Percentiles rank a stretch among this genome's conserved stretches.
These are phyloP conservation scores for Halisarca cf. caerulea DNA, from an alignment of 37 sponge, comb jelly and placozoan genomes.

Conservation along the genomic window DNA sequence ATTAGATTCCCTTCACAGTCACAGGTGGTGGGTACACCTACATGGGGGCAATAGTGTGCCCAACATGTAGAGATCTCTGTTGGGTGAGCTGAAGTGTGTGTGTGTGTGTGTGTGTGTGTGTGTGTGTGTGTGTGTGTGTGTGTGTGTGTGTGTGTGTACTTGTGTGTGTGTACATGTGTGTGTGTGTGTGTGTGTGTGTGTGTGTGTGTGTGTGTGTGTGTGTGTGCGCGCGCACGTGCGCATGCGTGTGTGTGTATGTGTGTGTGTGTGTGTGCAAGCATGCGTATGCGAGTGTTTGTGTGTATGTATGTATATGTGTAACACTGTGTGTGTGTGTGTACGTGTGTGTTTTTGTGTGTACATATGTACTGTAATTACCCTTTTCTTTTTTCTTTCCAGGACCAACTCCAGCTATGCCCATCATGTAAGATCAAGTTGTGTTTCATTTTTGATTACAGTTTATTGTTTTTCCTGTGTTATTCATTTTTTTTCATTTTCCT, in stretches of 20 bases:
- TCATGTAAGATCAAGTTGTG: background rate
- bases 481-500: too few species aligned
- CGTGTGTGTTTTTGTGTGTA: background rate
- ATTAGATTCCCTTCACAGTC: too few species aligned
- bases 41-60: conserved; percentile 62
- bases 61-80: too few species aligned
- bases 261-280: conserved; percentile 41
- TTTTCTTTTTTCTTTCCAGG: too few species aligned
- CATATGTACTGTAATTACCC: too few species aligned
- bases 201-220: background rate
- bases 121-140: too few species aligned
- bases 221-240: conserved; percentile 16
- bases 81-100: background rate
- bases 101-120: too few species aligned
- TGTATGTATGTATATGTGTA: conserved; percentile 19
- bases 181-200: too few species aligned
- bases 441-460: too few species aligned
- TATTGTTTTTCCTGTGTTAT: too few species aligned
- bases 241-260: conserved; percentile 40
- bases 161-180: too few species aligned
- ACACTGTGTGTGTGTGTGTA: conserved; percentile 26
- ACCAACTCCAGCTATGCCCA: background rate
- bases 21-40: conserved; percentile 16
- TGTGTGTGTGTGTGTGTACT: too few species aligned
- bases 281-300: conserved; percentile 22